These are phyloP conservation scores for Labroides dimidiatus DNA, from an alignment of 2,797 vertebrate genomes.

Conservation along the genomic window DNA sequence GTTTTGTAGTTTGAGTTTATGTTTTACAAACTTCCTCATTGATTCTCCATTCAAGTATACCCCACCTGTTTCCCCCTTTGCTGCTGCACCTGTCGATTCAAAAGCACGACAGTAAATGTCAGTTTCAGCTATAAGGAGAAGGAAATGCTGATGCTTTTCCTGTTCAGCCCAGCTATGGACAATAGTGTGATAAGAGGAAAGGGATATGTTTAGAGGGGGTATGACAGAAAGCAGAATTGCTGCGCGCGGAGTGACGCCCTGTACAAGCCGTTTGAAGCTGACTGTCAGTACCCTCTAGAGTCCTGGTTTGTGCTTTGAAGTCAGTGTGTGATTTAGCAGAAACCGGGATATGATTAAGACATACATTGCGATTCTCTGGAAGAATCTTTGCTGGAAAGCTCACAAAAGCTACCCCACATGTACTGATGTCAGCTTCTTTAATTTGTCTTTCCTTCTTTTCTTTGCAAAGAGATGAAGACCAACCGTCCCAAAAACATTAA, in stretches of 20 bases:
- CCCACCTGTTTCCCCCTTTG: slow-evolving; percentile 16
- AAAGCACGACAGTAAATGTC: slow-evolving; percentile 18
- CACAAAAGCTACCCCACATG: not conserved
- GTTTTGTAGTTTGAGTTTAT: slow-evolving; percentile 6
- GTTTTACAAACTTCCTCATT: not conserved
- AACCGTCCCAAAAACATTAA: not conserved
- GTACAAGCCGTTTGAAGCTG: slow-evolving; percentile 19
- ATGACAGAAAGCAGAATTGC: slow-evolving; percentile 31
- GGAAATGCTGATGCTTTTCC: slow-evolving; percentile 65
- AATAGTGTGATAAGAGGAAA: slow-evolving; percentile 36
- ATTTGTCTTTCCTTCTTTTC: not conserved
- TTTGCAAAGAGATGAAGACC: not conserved
- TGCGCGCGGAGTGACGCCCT: slow-evolving; percentile 22
- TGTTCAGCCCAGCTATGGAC: slow-evolving; percentile 36
- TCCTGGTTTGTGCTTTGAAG: slow-evolving; percentile 35
- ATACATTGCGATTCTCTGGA: not conserved
- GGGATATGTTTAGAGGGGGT: slow-evolving; percentile 37
- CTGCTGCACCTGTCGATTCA: slow-evolving; percentile 21
- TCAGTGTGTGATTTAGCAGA: slow-evolving; percentile 10
- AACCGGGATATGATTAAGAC: not conserved
- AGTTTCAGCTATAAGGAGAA: slow-evolving; percentile 29
- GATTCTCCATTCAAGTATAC: slow-evolving; percentile 9
- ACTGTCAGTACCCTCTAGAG: slow-evolving; percentile 21
- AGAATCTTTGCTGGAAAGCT: slow-evolving; percentile 3
- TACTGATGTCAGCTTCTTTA: not conserved